Evolutionary conservation across 2,113 vertebrate species (phyloP).

Genomic region (Arothron firmamentum): DNA sequence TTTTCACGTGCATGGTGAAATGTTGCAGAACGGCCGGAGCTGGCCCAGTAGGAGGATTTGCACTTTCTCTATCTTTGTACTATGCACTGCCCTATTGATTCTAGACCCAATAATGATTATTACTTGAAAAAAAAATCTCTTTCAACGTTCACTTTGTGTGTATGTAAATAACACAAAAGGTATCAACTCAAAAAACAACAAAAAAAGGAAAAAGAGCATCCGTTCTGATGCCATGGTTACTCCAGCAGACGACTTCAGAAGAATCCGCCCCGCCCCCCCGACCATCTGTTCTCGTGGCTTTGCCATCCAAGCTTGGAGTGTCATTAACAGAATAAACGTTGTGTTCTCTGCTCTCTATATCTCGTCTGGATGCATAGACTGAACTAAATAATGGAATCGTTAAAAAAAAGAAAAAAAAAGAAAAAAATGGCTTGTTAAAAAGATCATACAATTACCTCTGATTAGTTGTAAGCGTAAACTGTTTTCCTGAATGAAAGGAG

Average conservation of each 20-base stretch:
- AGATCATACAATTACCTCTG: conserved; percentile 99
- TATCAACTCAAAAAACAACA: conserved; percentile 66
- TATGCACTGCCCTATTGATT: conserved; percentile 99
- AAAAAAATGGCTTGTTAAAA: conserved; percentile 96
- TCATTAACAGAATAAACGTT: conserved; percentile 94
- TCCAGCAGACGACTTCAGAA: conserved; percentile 85
- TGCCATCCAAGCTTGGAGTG: conserved; percentile 94
- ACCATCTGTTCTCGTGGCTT: conserved; percentile 92
- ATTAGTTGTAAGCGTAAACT: conserved; percentile 99
- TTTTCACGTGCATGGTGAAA: conserved; percentile 82
- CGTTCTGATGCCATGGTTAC: conserved; percentile 84
- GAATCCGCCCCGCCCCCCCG: conserved; percentile 71
- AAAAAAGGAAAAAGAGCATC: conserved; percentile 74
- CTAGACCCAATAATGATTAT: conserved; percentile 91
- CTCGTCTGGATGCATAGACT: conserved; percentile 99
- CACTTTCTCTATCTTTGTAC: conserved; percentile 99
- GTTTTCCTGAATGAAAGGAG: conserved; percentile 98
- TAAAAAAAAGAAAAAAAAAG: conserved; percentile 67
- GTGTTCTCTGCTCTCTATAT: conserved; percentile 98
- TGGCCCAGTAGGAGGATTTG: conserved; percentile 93
- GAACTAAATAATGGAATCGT: conserved; percentile 82
- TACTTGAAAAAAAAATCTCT: conserved; percentile 89
- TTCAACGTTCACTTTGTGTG: conserved; percentile 86
- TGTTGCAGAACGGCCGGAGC: conserved; percentile 76
- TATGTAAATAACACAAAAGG: conserved; percentile 92